Percentiles rank a stretch among this genome's conserved stretches.
Evolutionary conservation across 2,888 invertebrate species (phyloP).

Genomic region (Euspilapteryx auroguttella): DNA sequence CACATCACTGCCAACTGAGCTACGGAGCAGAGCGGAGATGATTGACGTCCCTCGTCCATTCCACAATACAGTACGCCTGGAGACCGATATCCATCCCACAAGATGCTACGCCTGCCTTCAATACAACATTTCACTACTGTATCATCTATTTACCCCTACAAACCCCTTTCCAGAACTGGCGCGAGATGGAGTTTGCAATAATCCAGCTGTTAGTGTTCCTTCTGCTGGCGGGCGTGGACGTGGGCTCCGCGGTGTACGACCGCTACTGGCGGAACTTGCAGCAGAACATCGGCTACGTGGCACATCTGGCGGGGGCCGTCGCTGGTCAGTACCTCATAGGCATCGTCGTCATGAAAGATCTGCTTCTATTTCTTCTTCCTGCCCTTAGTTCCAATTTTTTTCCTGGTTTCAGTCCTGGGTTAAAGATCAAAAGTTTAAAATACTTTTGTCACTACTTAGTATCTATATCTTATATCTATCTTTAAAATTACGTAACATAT

Average conservation of each 20-base stretch:
- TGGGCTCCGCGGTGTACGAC: conserved; percentile 89
- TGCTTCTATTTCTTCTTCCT: too few species aligned
- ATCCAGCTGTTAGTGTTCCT: conserved; percentile 83
- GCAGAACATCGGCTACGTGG: conserved; percentile 89
- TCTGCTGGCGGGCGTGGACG: conserved; percentile 78
- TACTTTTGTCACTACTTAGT: too few species aligned
- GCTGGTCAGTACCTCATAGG: conserved; percentile 76
- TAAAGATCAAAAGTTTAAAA: too few species aligned
- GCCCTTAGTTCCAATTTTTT: conserved; percentile 3
- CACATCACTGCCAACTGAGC: too few species aligned
- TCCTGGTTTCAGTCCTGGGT: too few species aligned
- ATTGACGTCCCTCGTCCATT: too few species aligned
- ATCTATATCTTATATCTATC: too few species aligned
- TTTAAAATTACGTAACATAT: too few species aligned
- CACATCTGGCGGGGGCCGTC: conserved; percentile 89
- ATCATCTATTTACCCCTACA: not conserved
- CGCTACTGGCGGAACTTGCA: conserved; percentile 71
- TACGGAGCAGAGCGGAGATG: too few species aligned
- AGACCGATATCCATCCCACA: not conserved
- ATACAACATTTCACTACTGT: not conserved
- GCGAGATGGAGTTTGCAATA: conserved; percentile 93
- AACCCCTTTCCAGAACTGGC: conserved; percentile 78
- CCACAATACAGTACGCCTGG: too few species aligned
- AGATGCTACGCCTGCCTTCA: not conserved
- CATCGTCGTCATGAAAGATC: not conserved